Base-by-base conservation (phyloP, 1,140 invertebrate species). In the Drosophila arawakana region DNA sequence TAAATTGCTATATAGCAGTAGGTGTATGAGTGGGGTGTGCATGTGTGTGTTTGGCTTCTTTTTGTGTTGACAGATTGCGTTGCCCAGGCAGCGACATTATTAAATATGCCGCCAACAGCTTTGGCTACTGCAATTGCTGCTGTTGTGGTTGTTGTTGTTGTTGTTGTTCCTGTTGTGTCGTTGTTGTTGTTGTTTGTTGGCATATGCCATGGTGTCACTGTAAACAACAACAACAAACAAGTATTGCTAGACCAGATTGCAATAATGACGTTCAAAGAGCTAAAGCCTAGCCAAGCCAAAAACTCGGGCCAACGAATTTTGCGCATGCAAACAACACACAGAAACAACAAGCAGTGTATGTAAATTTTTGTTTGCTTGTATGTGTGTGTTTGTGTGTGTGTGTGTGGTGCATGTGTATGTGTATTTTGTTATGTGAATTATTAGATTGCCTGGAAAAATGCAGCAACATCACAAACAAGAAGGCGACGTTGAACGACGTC, bases 371-470 rank as follows among this genome's bases (percentile, higher is more conserved):
- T 15, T 15, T 15, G 15, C 15, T 15, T 15, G 15, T 15, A 15
- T 15, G 15, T 15, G 15, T 39, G n/a, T 9, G 10, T 9, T 3
- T 37, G 11, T 15, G 10, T 60, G 37, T 60, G 37, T 44, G 30
- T 65, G 39, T 74, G 7, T 7, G n/a, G 47, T n/a, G 2, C 70
- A 10, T 46, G 13, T 55, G 18, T 44, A 7, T 69, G 37, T 57
- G 15, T 55, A 44, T 49, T 37, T 55, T 71, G 69, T 72, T 76
- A 74, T 81, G 82, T 79, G 71, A 81, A 85, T 86, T 85, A 85
- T 86, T 86, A 86, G 82, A 88, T 86, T 86, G 83, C 76, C 83
- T 82, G 82, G 72, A 86, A 88, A 86, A 86, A 77, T 76, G 63
- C 58, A 71, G 70, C 54, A 61, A 47, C 65, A 25, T 41, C 69